Conservation (phyloP, 2,888 invertebrate species). For the Tachina lurida region DNA sequence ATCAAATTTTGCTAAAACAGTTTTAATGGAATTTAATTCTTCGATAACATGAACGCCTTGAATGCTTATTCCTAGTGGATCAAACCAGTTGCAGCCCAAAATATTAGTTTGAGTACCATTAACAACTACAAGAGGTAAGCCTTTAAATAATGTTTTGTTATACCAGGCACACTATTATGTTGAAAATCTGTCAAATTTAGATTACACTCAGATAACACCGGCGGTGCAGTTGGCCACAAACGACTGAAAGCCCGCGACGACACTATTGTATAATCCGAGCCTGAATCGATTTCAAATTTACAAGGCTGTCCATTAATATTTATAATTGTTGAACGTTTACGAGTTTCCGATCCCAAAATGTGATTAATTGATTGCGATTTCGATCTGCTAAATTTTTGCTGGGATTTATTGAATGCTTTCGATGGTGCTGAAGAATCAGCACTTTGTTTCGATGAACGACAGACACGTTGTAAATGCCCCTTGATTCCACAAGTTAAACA, state of each 20-base stretch:
- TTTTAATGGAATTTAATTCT: background rate
- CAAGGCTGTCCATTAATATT: constrained; percentile 24
- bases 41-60: background rate
- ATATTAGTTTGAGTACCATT: constrained; percentile 34
- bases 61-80: too few relatives aligned
- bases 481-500: constrained; percentile 57
- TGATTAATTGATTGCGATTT: constrained; percentile 21
- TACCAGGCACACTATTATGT: constrained; percentile 47
- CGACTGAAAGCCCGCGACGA: constrained; percentile 6
- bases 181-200: constrained; percentile 51
- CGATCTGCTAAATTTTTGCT: constrained; percentile 8
- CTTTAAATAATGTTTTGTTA: constrained; percentile 31
- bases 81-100: constrained; percentile 9
- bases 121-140: constrained; percentile 59
- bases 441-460: constrained; percentile 26
- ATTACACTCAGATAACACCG: constrained; percentile 21
- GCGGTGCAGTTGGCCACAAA: constrained; percentile 34
- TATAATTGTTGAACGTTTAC: constrained; percentile 8
- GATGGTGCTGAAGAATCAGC: background rate
- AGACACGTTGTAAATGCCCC: constrained; percentile 65
- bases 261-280: constrained; percentile 58
- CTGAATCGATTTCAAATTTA: constrained; percentile 57
- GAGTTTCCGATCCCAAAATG: constrained; percentile 1
- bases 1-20: background rate
- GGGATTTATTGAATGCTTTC: constrained; percentile 7